Evolutionary conservation across 2,888 invertebrate species (phyloP), one percentile per base, ranked within the genome.

Genomic region (Celastrina argiolus): DNA sequence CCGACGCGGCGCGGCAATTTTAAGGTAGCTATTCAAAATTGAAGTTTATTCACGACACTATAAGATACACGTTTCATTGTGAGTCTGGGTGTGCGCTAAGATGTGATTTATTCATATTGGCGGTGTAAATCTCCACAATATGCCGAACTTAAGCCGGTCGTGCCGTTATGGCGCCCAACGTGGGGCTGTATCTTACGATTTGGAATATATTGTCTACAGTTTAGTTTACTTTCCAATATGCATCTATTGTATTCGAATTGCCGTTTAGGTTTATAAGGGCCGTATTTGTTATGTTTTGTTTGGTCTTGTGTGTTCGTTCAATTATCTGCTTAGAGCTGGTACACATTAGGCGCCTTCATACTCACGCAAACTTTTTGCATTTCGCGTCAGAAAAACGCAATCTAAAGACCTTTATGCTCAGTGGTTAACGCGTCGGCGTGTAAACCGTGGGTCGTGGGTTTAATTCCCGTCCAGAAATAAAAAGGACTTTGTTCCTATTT

Each of bases 61-160:
- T n/a, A n/a, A n/a, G n/a, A n/a, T n/a, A n/a, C n/a, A n/a, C n/a
- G n/a, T n/a, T n/a, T n/a, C n/a, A n/a, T n/a, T n/a, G n/a, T n/a
- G n/a, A n/a, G n/a, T n/a, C n/a, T n/a, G n/a, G n/a, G n/a, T n/a
- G 31, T 31, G 5, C 5, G 31, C 12, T 51, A 16, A 51, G 51
- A 7, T 58, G 58, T 58, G 31, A 58, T 58, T 28, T 58, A 58
- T 58, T 28, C 58, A 58, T 58, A 58, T 58, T 31, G 28, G 58
- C 16, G 31, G 58, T n/a, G 58, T 58, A 58, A 58, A 58, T 58
- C 58, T 51, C 12, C 51, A 51, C 51, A 51, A 51, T 51, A 31
- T 16, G 58, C 31, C 58, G 31, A 31, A 58, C 28, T 58, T 31
- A 58, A 58, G 58, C 58, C 58, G 58, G 58, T 31, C 58, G 26